Evolutionary conservation across 2,888 invertebrate species (phyloP), one percentile per base, ranked within the genome.

Genomic region (Gandaritis pyraliata): DNA sequence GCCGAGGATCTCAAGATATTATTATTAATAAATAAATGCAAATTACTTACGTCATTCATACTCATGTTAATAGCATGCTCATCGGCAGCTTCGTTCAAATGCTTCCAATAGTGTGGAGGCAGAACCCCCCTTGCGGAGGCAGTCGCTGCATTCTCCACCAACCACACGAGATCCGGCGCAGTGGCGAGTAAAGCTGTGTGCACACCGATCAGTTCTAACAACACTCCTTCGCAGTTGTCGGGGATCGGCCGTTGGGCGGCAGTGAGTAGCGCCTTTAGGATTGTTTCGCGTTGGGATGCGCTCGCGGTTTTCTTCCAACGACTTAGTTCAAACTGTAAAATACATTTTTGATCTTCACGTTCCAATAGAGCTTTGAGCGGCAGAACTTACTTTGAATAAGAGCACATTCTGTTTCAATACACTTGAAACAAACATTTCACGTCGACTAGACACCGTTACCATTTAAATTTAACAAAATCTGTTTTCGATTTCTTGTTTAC

Each of bases 121-220:
- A 84, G 63, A 1, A 57, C 52, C 8, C 71, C 69, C 6, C 61
- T 61, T 0, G 75, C 68, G 0, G 79, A 64, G 0, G 77, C 76
- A 7, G 64, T 65, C 1, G 76, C 72, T 48, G 75, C 73, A 0
- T 70, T 39, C 43, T 69, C 15, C 23, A 78, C 71, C 48, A 79
- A 72, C 8, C 65, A 56, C 49, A 73, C 69, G 15, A 87, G 38
- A 43, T 83, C 81, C 0, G 58, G n/a, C 0, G 72, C 58, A 45
- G 75, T 69, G 23, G 81, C 61, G 30, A 84, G 68, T 0, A 72
- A 59, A 0, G 67, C 58, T 3, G 75, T 72, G 58, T 90, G 90
- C 23, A 89, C 81, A 16, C 86, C 86, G 1, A 87, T 61, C 16
- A 90, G 69, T 73, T 90, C 90, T 0, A 86, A 45, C 0, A 89